Evolutionary conservation across 30 jellyfish, hydroid and myxozoan genomes (phyloP), one percentile per base, ranked within the genome.

Genomic region (Hydra vulgaris): DNA sequence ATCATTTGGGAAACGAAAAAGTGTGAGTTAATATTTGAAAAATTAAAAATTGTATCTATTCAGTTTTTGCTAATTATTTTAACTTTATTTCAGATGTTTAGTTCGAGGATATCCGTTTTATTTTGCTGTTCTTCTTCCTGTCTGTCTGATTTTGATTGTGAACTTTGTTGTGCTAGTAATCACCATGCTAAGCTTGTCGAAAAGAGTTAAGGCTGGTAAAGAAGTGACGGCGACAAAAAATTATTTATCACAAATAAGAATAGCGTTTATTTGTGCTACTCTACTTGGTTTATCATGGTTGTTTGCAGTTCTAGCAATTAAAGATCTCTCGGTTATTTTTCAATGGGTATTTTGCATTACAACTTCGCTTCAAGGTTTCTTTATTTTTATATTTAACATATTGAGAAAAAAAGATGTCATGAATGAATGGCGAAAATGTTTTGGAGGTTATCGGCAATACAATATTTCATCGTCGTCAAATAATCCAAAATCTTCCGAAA

Each of bases 331-430:
- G 17, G 40, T 1, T 21, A 54, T 54, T 17, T 78, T 78, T 27
- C 85, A 78, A 66, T 53, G 79, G 79, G 5, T 78, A 20, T 78
- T 78, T 18, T 78, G 85, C 23, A 66, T 78, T 78, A 23, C 69
- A 53, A 78, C 66, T 53, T 78, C 85, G 53, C 54, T 78, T 27
- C 85, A 78, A 78, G 85, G 85, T n/a, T 78, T 78, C 80, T 78
- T 78, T 18, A 78, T 78, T 18, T 78, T 78, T 23, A 19, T 78
- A 1, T 78, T 78, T 66, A 27, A 78, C 83, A 53, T 54, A 78
- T 23, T 78, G 80, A 78, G 55, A 18, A 78, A 78, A 21, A 54
- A 20, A 25, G 85, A 78, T n/a, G 81, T 61, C 15, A 21, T 78
- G 80, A 26, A 26, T 20, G 85, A 78, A 54, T 78, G 85, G 85